Evolutionary conservation across 1,140 invertebrate species (phyloP).

Genomic region (Pogonomyrmex californicus): DNA sequence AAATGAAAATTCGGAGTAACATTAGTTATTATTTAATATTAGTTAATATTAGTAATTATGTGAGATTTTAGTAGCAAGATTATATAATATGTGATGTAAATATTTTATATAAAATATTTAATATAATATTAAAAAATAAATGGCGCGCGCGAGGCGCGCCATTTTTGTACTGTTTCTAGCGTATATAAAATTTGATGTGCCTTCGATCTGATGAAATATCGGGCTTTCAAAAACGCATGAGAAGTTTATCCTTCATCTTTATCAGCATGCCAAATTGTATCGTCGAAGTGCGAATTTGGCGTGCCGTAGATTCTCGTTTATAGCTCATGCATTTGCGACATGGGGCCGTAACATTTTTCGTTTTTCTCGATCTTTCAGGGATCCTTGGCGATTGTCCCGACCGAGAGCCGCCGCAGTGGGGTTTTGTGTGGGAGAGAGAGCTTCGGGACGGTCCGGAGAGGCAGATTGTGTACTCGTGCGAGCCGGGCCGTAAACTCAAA

Average conservation of each 20-base stretch:
- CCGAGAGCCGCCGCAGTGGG: conserved; percentile 78
- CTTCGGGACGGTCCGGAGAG: conserved; percentile 76
- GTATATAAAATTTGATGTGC: background rate
- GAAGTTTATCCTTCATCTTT: too few relatives aligned
- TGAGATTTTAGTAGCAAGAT: too few relatives aligned
- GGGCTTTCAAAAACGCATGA: background rate
- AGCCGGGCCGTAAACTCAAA: conserved; percentile 78
- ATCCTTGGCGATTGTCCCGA: conserved; percentile 76
- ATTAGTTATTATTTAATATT: too few relatives aligned
- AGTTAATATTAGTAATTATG: too few relatives aligned
- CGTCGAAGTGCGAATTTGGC: background rate
- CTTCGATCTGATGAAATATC: conserved; percentile 2
- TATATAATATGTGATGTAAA: too few relatives aligned
- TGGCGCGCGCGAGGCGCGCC: too few relatives aligned
- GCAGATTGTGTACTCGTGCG: conserved; percentile 82
- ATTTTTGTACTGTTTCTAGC: too few relatives aligned
- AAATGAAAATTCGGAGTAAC: too few relatives aligned
- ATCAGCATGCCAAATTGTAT: conserved; percentile 1
- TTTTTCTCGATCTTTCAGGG: conserved; percentile 72
- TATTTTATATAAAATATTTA: too few relatives aligned
- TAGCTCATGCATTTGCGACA: background rate
- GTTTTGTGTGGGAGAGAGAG: conserved; percentile 77
- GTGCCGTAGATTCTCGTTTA: background rate
- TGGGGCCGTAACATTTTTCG: background rate
- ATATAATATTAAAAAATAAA: too few relatives aligned